Conservation (phyloP, 2,888 invertebrate genomes). For the Trissolcus brochymenae region DNA sequence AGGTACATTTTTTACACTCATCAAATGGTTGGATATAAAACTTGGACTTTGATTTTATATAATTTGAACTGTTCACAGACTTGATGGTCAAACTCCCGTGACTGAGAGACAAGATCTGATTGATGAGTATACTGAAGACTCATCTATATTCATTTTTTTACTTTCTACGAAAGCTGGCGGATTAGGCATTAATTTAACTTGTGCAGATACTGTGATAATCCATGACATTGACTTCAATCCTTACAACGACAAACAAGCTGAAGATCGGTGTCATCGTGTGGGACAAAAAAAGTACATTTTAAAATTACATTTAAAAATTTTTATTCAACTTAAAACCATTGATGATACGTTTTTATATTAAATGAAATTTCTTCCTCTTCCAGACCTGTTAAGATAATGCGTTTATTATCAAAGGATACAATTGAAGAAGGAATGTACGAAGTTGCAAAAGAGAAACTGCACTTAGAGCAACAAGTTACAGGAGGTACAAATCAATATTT, state of each 20-base stretch:
- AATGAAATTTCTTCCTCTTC: constrained; percentile 38
- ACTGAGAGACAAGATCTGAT: constrained; percentile 91
- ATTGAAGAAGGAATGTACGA: constrained; percentile 96
- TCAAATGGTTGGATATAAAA: too few species aligned
- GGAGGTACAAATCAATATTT: constrained; percentile 78
- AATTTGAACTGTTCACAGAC: constrained; percentile 75
- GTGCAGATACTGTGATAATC: constrained; percentile 96
- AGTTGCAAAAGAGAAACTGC: constrained; percentile 93
- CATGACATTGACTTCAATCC: constrained; percentile 99
- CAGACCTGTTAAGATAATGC: constrained; percentile 90
- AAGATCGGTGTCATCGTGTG: constrained; percentile 86
- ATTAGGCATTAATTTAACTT: constrained; percentile 94
- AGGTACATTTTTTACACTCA: constrained; percentile 59
- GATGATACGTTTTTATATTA: not conserved
- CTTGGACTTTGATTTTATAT: not conserved
- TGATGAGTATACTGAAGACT: constrained; percentile 89
- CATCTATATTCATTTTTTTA: constrained; percentile 90
- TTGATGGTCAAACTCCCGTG: constrained; percentile 95
- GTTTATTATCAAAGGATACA: constrained; percentile 89
- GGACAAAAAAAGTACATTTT: constrained; percentile 79
- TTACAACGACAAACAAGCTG: constrained; percentile 98
- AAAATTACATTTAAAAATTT: not conserved
- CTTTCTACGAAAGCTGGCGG: constrained; percentile 96
- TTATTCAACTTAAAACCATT: not conserved
- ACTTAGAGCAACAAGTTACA: constrained; percentile 91